Percentiles rank a stretch among this genome's conserved stretches.
phyloP scores from a whole-genome alignment of 2,888 invertebrate species.

The Noctua janthe region DNA sequence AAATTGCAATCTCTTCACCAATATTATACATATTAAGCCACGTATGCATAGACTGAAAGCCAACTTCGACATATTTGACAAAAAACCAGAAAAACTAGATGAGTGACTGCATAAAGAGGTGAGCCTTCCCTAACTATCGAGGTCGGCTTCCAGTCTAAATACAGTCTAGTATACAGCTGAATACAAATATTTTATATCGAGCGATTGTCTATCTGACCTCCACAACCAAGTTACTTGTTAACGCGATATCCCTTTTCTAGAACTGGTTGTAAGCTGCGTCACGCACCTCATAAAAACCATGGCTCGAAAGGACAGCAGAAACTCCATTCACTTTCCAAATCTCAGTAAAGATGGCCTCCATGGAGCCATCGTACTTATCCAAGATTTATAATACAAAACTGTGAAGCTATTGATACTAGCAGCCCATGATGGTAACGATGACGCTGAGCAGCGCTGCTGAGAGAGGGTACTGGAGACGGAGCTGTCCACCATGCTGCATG shows the following conservation, averaged over 20 bases:
- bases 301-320: background rate
- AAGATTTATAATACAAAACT: slow-evolving; percentile 57
- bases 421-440: slow-evolving; percentile 91
- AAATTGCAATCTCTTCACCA: background rate
- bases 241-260: background rate
- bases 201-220: background rate
- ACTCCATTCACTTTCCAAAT: slow-evolving; percentile 17
- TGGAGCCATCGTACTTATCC: slow-evolving; percentile 28
- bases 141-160: background rate
- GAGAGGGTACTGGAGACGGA: slow-evolving; percentile 93
- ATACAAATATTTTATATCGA: background rate
- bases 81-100: background rate
- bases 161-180: background rate
- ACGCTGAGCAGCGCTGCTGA: slow-evolving; percentile 93
- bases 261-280: background rate
- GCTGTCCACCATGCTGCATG: slow-evolving; percentile 95
- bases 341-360: background rate
- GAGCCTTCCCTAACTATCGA: background rate
- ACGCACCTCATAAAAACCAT: background rate
- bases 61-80: background rate
- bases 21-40: background rate
- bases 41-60: background rate
- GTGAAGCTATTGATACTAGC: slow-evolving; percentile 77
- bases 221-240: background rate
- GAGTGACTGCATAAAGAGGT: background rate